These are phyloP conservation scores for Ochotona princeps DNA, from an alignment of 2,113 vertebrate genomes.

Conservation along the genomic window DNA sequence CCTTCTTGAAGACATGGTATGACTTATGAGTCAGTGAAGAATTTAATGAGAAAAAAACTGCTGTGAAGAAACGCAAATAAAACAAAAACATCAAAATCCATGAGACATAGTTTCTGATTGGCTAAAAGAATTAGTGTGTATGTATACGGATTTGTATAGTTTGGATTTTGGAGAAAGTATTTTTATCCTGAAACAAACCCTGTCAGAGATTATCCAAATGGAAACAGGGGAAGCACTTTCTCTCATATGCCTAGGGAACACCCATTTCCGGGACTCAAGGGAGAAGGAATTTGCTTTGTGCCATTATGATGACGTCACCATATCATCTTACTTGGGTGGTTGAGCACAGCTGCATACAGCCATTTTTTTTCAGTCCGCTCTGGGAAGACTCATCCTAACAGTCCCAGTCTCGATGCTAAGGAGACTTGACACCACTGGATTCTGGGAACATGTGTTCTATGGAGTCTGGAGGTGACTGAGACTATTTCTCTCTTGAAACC, in stretches of 20 bases:
- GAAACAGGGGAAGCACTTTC: constrained; percentile 5
- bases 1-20: too few species aligned
- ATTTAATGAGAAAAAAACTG: too few species aligned
- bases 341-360: not conserved
- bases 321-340: constrained; percentile 36
- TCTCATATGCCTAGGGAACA: not conserved
- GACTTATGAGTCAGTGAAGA: too few species aligned
- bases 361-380: not conserved
- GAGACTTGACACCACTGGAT: not conserved
- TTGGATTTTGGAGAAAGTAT: not conserved
- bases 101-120: not conserved
- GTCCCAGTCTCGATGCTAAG: not conserved
- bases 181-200: not conserved
- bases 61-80: too few species aligned
- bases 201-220: not conserved
- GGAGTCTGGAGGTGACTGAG: not conserved
- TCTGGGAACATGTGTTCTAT: not conserved
- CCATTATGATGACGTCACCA: not conserved
- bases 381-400: not conserved
- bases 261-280: constrained; percentile 53
- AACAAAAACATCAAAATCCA: too few species aligned
- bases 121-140: not conserved
- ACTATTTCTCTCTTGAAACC: not conserved
- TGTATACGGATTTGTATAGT: not conserved
- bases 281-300: not conserved